Evolutionary conservation across 2,888 invertebrate species (phyloP), one percentile per base, ranked within the genome.

Genomic region (Oligia strigilis): DNA sequence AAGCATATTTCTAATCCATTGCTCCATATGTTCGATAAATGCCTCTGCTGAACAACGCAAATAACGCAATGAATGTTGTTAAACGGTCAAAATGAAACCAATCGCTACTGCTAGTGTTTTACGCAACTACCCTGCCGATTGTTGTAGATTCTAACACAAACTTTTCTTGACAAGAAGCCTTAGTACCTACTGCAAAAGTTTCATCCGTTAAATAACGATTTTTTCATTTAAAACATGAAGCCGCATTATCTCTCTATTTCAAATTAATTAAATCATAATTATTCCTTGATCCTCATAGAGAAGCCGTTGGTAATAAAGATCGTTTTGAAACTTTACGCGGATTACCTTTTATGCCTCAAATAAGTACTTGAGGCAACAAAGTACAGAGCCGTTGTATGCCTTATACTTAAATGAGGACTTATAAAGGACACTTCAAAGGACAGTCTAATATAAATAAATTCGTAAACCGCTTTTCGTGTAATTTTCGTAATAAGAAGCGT

Each of bases 321-420:
- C 62, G 49, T 75, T 74, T 69, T 67, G 77, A 69, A 81, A 83
- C 49, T 73, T 70, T 40, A 83, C 36, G 71, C 19, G 23, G 72
- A 78, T 75, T 87, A 87, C 70, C 43, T 72, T 43, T n/a, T 77
- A 13, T 80, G 52, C 36, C 60, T 43, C 14, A 64, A 82, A 58
- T 86, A 85, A 83, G 86, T 43, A 82, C 49, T 69, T 77, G n/a
- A 60, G 74, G 49, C 78, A 80, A 88, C 89, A 86, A 67, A 70
- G 67, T 52, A 40, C 19, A 46, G 17, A 52, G 77, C 71, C 52
- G 13, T 14, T 52, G 14, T 70, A 62, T 72, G 71, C 46, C 14
- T 71, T 77, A 81, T 55, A 9, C 55, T 55, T 23, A 58, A 58
- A 23, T 58, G 9, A 58, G 58, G 58, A 58, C 58, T 58, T 19